Evolutionary conservation across 2,888 invertebrate species (phyloP), one percentile per base, ranked within the genome.

Genomic region (Lobophora halterata): DNA sequence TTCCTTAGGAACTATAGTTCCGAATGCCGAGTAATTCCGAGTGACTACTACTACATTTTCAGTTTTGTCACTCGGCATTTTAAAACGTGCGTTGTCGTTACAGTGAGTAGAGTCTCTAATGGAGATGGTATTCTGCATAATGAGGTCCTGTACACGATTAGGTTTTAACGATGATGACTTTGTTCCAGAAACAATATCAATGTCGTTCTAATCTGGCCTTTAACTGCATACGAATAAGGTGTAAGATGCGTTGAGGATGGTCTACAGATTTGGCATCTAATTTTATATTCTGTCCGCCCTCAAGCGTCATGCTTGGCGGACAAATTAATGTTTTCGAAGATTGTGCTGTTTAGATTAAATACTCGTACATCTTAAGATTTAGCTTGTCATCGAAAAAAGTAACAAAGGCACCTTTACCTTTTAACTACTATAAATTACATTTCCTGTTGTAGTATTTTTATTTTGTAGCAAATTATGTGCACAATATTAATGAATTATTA

Each of bases 161-260:
- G 77, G 67, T 72, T 79, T 79, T 81, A 80, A 82, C 76, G 81
- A 79, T 77, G 79, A 80, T 79, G 78, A 79, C 73, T 73, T 62
- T 58, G 62, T 65, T 54, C 32, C 38, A 44, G 49, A 37, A 26
- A 58, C 44, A 49, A 58, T 43, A 31, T 1, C n/a, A 40, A 69
- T 56, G 62, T 12, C 23, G n/a, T 42, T 52, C 65, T 49, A 33
- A 65, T 54, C 1, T 0, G 1, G 6, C 1, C 3, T 0, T 2
- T n/a, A n/a, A n/a, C n/a, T n/a, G n/a, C n/a, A n/a, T n/a, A n/a
- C n/a, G 0, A 0, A 4, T 26, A 62, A 25, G 61, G 55, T 41
- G 26, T 52, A 29, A 44, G 52, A 68, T 11, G 27, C 10, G 16
- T 38, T 40, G 1, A 7, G 7, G 1, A 3, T 6, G 4, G 4